These are phyloP conservation scores for Pandemis cinnamomeana DNA, from an alignment of 2,888 invertebrate species.

Conservation along the genomic window DNA sequence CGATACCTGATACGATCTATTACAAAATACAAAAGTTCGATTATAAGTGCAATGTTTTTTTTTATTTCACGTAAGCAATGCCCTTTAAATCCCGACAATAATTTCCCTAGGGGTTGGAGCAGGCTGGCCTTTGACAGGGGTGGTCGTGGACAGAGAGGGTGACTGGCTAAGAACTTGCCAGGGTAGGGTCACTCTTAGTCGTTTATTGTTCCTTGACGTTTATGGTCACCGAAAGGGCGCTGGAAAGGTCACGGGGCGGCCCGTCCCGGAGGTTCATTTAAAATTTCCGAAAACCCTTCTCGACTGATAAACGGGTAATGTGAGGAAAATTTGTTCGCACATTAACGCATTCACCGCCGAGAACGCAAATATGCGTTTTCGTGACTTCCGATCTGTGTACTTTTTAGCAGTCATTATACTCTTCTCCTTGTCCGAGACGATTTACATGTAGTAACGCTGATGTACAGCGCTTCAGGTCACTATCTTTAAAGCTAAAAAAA, in stretches of 20 bases:
- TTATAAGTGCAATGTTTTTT: constrained; percentile 73
- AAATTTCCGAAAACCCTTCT: constrained; percentile 51
- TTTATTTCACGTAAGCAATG: constrained; percentile 80
- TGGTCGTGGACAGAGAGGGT: constrained; percentile 76
- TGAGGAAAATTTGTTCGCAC: background rate
- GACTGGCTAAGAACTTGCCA: constrained; percentile 73
- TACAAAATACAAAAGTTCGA: constrained; percentile 65
- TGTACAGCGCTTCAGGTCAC: too few species aligned
- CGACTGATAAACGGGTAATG: constrained; percentile 25
- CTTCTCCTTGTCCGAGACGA: too few species aligned
- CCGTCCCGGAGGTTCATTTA: constrained; percentile 49
- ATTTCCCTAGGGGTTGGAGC: constrained; percentile 78
- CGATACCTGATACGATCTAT: constrained; percentile 66
- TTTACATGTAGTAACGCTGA: too few species aligned
- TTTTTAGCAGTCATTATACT: too few species aligned
- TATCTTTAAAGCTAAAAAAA: too few species aligned
- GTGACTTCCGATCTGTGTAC: too few species aligned
- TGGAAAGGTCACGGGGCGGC: constrained; percentile 69
- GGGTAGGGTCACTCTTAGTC: constrained; percentile 77
- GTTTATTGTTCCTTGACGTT: constrained; percentile 81
- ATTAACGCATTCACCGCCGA: background rate
- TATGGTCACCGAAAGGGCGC: constrained; percentile 81
- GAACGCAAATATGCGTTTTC: too few species aligned
- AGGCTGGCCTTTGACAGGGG: constrained; percentile 81
- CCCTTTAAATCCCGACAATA: constrained; percentile 85